phyloP scores from a whole-genome alignment of 2,113 vertebrate species.

The Sander lucioperca region DNA sequence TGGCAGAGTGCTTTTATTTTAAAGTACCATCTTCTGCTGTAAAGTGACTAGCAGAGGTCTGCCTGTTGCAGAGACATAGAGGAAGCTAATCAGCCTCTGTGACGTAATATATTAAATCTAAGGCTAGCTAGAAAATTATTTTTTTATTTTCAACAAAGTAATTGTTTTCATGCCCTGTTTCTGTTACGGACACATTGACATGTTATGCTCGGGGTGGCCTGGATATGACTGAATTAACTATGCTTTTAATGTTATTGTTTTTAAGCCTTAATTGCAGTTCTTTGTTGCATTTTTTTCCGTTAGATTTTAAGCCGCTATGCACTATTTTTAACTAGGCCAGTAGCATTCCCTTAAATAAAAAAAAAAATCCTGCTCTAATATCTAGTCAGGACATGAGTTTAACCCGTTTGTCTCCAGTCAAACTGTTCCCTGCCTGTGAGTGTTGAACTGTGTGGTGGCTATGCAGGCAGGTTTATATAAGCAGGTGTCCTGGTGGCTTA shows the following conservation, averaged over 20 bases:
- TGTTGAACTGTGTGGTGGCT: slow-evolving; percentile 6
- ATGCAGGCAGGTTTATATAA: too few species aligned
- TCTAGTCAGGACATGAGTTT: not conserved
- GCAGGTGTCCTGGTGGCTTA: slow-evolving; percentile 43
- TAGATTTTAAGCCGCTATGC: not conserved
- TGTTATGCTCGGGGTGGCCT: not conserved
- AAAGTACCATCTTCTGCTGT: not conserved
- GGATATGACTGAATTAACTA: not conserved
- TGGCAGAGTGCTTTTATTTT: slow-evolving; percentile 7
- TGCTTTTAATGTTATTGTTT: not conserved
- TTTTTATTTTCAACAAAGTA: not conserved
- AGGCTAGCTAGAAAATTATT: not conserved
- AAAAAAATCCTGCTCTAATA: not conserved
- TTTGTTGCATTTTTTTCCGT: not conserved
- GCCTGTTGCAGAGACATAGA: not conserved
- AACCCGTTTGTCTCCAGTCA: not conserved
- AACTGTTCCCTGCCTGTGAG: slow-evolving; percentile 3
- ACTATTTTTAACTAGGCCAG: not conserved
- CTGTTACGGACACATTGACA: not conserved
- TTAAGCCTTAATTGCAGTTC: not conserved
- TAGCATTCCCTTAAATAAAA: not conserved
- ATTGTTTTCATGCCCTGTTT: not conserved
- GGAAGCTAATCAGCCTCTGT: not conserved
- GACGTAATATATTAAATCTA: not conserved
- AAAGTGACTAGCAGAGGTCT: not conserved